These are phyloP conservation scores for Apodemia mormo DNA, from an alignment of 2,888 invertebrate species.

Conservation along the genomic window DNA sequence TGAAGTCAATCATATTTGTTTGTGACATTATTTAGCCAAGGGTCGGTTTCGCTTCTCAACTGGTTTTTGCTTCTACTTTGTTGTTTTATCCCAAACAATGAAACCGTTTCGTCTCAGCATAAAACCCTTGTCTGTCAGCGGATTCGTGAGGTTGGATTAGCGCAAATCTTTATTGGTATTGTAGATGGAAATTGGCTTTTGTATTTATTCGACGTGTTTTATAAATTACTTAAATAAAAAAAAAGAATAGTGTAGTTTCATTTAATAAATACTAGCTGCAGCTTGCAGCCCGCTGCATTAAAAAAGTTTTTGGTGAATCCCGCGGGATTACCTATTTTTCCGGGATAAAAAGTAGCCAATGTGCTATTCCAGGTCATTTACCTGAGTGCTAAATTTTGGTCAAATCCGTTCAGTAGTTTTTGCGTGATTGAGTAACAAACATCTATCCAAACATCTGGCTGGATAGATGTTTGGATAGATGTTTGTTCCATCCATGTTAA, in stretches of 20 bases:
- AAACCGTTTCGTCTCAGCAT: slow-evolving; percentile 3
- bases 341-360: too few relatives aligned
- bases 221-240: background rate
- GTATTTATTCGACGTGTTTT: background rate
- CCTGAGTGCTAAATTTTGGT: too few relatives aligned
- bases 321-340: too few relatives aligned
- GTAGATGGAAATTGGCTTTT: slow-evolving; percentile 10
- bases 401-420: too few relatives aligned
- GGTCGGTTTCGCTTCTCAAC: background rate
- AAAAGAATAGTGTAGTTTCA: background rate
- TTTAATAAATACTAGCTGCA: too few relatives aligned
- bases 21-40: background rate
- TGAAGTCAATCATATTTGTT: background rate
- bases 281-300: too few relatives aligned
- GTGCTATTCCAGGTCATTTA: too few relatives aligned
- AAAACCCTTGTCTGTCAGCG: slow-evolving; percentile 12
- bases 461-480: too few relatives aligned
- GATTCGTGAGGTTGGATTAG: slow-evolving; percentile 7
- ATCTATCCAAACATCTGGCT: too few relatives aligned
- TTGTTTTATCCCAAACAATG: slow-evolving; percentile 10
- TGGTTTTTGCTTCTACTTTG: background rate
- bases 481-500: too few relatives aligned
- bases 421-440: too few relatives aligned
- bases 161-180: slow-evolving; percentile 9
- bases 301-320: too few relatives aligned